Conservation (phyloP, 1,140 invertebrate species). For the Dendroctonus valens region DNA sequence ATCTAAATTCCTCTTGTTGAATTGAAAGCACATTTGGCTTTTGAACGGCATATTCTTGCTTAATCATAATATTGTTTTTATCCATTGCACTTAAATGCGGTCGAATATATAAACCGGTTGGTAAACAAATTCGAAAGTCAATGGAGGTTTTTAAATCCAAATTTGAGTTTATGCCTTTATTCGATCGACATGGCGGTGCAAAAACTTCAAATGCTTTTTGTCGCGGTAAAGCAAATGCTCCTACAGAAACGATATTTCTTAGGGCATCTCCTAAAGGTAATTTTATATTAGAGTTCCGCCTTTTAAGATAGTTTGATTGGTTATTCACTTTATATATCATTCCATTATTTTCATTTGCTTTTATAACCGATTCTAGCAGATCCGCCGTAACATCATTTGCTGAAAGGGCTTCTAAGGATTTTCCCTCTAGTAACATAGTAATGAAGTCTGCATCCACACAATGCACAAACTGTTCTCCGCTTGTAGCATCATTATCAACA, state of each 20-base stretch:
- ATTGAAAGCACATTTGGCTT: slow-evolving; percentile 6
- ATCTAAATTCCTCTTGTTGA: slow-evolving; percentile 35
- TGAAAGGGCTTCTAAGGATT: slow-evolving; percentile 8
- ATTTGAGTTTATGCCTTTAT: slow-evolving; percentile 1
- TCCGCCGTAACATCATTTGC: slow-evolving; percentile 10
- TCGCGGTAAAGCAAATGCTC: background rate
- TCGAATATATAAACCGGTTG: slow-evolving; percentile 35
- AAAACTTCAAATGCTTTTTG: slow-evolving; percentile 11
- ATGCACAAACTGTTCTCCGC: slow-evolving; percentile 11
- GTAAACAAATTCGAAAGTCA: slow-evolving; percentile 34
- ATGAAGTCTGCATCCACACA: slow-evolving; percentile 23
- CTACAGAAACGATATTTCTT: slow-evolving; percentile 10
- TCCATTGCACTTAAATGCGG: background rate
- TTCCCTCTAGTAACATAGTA: slow-evolving; percentile 1
- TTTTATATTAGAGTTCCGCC: slow-evolving; percentile 13
- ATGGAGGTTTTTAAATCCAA: slow-evolving; percentile 3
- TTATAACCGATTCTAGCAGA: slow-evolving; percentile 10
- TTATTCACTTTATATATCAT: slow-evolving; percentile 29
- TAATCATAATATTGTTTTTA: slow-evolving; percentile 19
- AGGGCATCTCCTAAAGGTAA: slow-evolving; percentile 26
- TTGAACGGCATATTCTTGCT: slow-evolving; percentile 29
- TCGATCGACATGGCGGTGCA: slow-evolving; percentile 13
- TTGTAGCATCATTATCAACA: slow-evolving; percentile 6
- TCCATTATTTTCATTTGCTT: slow-evolving; percentile 5
- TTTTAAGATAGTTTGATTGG: slow-evolving; percentile 21